Evolutionary conservation across 2,888 invertebrate species (phyloP), one percentile per base, ranked within the genome.

Genomic region (Ochlodes sylvanus): DNA sequence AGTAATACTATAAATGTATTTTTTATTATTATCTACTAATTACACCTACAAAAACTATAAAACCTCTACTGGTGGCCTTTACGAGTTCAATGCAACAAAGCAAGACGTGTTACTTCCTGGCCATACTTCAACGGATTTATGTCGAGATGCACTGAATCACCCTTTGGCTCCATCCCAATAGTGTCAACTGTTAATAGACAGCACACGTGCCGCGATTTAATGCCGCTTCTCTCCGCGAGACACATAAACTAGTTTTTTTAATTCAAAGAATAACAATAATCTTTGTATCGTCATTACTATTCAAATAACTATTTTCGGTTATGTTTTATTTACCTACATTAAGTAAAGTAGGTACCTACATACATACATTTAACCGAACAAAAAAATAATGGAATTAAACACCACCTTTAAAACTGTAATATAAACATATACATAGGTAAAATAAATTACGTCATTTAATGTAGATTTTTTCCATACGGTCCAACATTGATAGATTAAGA

Each of bases 111-210:
- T 21, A 50, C 68, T 68, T 68, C 68, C 68, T 61, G 67, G 9
- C 38, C 19, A 47, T 42, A 42, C 62, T 62, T 50, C 62, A 62
- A 52, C 56, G 50, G 63, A 68, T 68, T 57, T 63, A 63, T 68
- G 63, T 63, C 67, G 67, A 67, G 65, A 54, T 54, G 60, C 60
- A 75, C 73, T 78, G 74, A 78, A 75, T 79, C 79, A 79, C 78
- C 77, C 81, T 81, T 88, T 90, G 89, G 87, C 90, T 81, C 79
- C 74, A 81, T 75, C 87, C 87, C 90, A 89, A 88, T 83, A 86
- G 84, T 86, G 90, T 89, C 91, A 89, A 86, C 88, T 84, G 86
- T 84, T 89, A 90, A 92, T 87, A 89, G 91, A 90, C 87, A 83
- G 82, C 80, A 86, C 90, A 90, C 92, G 92, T 90, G 92, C 80